These are phyloP conservation scores for Ramphastos sulfuratus DNA, from an alignment of 2,113 vertebrate species.

Conservation along the genomic window DNA sequence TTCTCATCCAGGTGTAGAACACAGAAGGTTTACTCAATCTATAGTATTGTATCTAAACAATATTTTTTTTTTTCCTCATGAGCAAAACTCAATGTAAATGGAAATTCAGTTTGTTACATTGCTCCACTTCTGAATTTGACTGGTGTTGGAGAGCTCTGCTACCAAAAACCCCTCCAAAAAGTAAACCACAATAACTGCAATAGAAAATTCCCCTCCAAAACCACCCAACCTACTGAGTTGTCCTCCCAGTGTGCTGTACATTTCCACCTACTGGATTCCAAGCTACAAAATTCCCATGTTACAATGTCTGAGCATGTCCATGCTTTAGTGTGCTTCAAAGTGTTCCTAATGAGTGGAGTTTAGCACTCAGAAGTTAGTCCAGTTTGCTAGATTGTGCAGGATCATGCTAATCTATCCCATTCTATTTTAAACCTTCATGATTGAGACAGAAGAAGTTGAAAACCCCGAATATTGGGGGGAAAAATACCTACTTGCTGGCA, in stretches of 20 bases:
- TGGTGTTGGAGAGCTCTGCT: background rate
- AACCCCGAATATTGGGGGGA: background rate
- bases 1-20: background rate
- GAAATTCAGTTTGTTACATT: background rate
- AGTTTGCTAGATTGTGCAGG: background rate
- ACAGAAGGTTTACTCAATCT: background rate
- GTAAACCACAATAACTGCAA: background rate
- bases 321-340: background rate
- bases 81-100: background rate
- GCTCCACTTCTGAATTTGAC: background rate
- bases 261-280: background rate
- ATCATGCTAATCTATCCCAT: background rate
- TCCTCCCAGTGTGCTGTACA: accelerated
- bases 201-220: background rate
- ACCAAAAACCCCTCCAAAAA: background rate
- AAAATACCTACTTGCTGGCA: background rate
- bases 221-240: accelerated
- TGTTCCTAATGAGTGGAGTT: background rate
- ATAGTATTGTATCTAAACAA: background rate
- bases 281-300: background rate
- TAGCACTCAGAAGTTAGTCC: background rate
- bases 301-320: background rate
- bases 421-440: too few relatives aligned
- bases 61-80: background rate
- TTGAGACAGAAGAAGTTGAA: background rate